Percentiles rank a stretch among this genome's conserved stretches.
phyloP scores from a whole-genome alignment of 2,888 invertebrate genomes.

The Heteromyza rotundicornis region DNA sequence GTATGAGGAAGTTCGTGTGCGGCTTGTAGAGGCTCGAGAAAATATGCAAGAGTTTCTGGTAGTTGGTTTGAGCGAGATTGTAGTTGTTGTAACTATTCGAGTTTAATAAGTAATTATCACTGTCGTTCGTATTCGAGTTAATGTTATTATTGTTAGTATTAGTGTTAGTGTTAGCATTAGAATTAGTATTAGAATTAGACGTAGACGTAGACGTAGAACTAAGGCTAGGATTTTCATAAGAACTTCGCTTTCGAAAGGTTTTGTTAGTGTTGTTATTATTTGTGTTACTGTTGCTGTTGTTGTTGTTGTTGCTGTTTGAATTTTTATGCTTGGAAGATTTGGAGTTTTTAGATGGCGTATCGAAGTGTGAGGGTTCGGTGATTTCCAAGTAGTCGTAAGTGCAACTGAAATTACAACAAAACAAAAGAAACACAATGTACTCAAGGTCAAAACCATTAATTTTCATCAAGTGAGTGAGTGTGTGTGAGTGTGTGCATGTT shows the following conservation, averaged over 20 bases:
- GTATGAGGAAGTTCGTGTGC: constrained; percentile 48
- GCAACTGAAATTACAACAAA: constrained; percentile 71
- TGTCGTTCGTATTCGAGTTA: constrained; percentile 31
- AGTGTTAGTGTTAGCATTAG: constrained; percentile 19
- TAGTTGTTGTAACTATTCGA: constrained; percentile 44
- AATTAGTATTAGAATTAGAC: constrained; percentile 21
- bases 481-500: too few relatives aligned
- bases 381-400: constrained; percentile 80
- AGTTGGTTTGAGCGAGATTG: constrained; percentile 47
- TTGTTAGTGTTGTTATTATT: constrained; percentile 27
- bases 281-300: constrained; percentile 23
- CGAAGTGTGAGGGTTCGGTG: constrained; percentile 61
- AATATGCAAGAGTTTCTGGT: constrained; percentile 46
- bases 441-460: too few relatives aligned
- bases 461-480: too few relatives aligned
- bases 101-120: constrained; percentile 35
- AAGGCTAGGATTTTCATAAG: constrained; percentile 40
- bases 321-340: constrained; percentile 41
- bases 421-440: too few relatives aligned
- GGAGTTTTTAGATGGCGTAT: constrained; percentile 34
- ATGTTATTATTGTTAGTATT: constrained; percentile 24
- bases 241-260: constrained; percentile 38
- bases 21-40: constrained; percentile 49
- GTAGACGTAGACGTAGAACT: constrained; percentile 29
- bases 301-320: constrained; percentile 23